A percentile compares a stretch with the other conserved stretches of the same genome.
Evolutionary conservation across 2,797 vertebrate species (phyloP).

Genomic region (Antennarius maculatus): DNA sequence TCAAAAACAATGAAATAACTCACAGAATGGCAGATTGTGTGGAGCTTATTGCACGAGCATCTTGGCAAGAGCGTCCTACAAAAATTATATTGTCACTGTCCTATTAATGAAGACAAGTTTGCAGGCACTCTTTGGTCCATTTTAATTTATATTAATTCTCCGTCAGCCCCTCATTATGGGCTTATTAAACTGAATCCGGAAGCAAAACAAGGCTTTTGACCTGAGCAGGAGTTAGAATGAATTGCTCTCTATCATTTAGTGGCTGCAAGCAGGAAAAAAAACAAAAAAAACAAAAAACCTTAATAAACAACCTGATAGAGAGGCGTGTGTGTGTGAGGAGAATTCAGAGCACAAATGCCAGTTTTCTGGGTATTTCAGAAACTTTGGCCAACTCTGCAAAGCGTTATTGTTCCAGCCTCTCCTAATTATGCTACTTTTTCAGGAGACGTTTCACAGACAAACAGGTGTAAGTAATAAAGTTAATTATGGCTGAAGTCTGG

Average conservation of each 20-base stretch:
- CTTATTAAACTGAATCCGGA: slow-evolving; percentile 76
- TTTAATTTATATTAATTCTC: slow-evolving; percentile 84
- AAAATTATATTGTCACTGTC: slow-evolving; percentile 79
- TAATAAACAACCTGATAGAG: slow-evolving; percentile 60
- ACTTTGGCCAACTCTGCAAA: slow-evolving; percentile 18
- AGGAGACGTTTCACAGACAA: neutral
- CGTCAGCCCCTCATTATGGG: slow-evolving; percentile 74
- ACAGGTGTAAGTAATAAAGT: neutral
- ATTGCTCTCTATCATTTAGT: slow-evolving; percentile 65
- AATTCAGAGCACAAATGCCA: slow-evolving; percentile 35
- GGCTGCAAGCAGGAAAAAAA: slow-evolving; percentile 51
- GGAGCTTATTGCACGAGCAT: slow-evolving; percentile 47
- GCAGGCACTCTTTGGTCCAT: slow-evolving; percentile 68
- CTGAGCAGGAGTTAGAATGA: slow-evolving; percentile 65
- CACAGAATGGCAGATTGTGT: slow-evolving; percentile 41
- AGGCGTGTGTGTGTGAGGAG: slow-evolving; percentile 44
- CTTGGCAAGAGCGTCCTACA: slow-evolving; percentile 54
- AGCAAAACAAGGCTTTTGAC: slow-evolving; percentile 75
- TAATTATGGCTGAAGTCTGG: neutral
- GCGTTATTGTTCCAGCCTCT: neutral
- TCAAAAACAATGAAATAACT: slow-evolving; percentile 73
- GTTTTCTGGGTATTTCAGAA: slow-evolving; percentile 38
- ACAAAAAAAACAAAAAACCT: slow-evolving; percentile 45
- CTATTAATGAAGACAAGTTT: slow-evolving; percentile 83
- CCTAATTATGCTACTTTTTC: slow-evolving; percentile 3